Conservation (phyloP, 2,888 invertebrate genomes). For the Teinopalpus imperialis region DNA sequence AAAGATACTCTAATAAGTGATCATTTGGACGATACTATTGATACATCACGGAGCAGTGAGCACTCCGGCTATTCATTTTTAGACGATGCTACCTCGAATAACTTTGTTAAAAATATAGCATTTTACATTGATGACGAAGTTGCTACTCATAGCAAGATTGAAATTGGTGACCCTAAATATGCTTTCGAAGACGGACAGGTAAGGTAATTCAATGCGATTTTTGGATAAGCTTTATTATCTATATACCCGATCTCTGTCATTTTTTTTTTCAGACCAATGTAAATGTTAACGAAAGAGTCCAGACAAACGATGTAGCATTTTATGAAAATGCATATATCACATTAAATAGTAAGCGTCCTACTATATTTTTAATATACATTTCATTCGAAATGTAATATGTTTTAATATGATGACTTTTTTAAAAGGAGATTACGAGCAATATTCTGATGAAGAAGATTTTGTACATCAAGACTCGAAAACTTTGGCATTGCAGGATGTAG, state of each 20-base stretch:
- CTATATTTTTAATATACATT: neutral
- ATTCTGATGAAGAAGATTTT: conserved; percentile 60
- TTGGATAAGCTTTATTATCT: neutral
- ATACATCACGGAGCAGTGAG: conserved; percentile 28
- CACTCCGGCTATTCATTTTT: conserved; percentile 54
- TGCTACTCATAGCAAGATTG: conserved; percentile 30
- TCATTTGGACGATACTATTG: conserved; percentile 26
- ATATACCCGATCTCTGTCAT: too few relatives aligned
- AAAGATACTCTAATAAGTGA: conserved; percentile 30
- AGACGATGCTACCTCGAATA: conserved; percentile 43
- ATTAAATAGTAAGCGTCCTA: conserved; percentile 50
- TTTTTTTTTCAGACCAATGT: conserved; percentile 26
- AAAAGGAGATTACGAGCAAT: conserved; percentile 68
- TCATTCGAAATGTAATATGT: neutral
- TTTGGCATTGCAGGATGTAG: conserved; percentile 62
- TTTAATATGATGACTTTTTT: conserved; percentile 11
- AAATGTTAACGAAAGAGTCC: conserved; percentile 26
- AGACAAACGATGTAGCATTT: conserved; percentile 37
- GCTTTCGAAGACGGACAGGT: conserved; percentile 6
- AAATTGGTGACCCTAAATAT: conserved; percentile 29
- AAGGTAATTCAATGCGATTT: neutral
- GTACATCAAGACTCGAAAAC: conserved; percentile 61
- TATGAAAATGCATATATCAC: conserved; percentile 57
- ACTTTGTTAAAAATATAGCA: conserved; percentile 42
- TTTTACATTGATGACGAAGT: conserved; percentile 44